A percentile compares a stretch with the other conserved stretches of the same genome.
Conservation (phyloP, 2,888 invertebrate species). For the Torymus texanus region DNA sequence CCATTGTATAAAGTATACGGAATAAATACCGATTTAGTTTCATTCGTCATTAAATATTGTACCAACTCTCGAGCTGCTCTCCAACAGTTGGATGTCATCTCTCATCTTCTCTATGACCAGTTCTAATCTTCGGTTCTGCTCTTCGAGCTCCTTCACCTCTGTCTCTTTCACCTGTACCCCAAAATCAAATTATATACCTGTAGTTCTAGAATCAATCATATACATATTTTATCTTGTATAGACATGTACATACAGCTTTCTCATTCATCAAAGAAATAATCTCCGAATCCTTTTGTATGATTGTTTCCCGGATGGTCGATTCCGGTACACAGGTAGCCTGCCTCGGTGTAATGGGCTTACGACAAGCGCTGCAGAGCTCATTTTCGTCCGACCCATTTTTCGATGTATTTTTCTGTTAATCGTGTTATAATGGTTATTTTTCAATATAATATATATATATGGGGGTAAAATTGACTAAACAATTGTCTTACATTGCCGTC, state of each 20-base stretch:
- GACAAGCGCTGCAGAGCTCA: no score
- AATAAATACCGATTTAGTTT: not conserved
- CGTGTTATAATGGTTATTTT: no score
- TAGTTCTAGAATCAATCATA: no score
- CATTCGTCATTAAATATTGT: not conserved
- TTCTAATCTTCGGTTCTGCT: slow-evolving; percentile 61
- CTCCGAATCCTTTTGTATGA: slow-evolving; percentile 69
- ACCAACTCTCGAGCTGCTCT: slow-evolving; percentile 50
- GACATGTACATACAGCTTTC: slow-evolving; percentile 25
- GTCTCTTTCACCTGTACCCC: slow-evolving; percentile 63
- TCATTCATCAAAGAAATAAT: slow-evolving; percentile 66
- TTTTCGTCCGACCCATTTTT: no score
- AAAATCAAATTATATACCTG: no score
- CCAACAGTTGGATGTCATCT: slow-evolving; percentile 27
- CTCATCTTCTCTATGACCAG: slow-evolving; percentile 42
- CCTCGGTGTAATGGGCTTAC: no score
- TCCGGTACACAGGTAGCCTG: slow-evolving; percentile 45
- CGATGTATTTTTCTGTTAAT: no score
- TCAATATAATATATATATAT: no score
- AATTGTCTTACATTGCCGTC: no score
- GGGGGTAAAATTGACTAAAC: no score
- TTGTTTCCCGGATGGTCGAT: slow-evolving; percentile 59
- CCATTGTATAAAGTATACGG: not conserved
- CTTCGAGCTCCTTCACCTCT: slow-evolving; percentile 64
- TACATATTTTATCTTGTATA: no score